Conservation (phyloP, 2,113 vertebrate genomes). For the Solea solea region DNA sequence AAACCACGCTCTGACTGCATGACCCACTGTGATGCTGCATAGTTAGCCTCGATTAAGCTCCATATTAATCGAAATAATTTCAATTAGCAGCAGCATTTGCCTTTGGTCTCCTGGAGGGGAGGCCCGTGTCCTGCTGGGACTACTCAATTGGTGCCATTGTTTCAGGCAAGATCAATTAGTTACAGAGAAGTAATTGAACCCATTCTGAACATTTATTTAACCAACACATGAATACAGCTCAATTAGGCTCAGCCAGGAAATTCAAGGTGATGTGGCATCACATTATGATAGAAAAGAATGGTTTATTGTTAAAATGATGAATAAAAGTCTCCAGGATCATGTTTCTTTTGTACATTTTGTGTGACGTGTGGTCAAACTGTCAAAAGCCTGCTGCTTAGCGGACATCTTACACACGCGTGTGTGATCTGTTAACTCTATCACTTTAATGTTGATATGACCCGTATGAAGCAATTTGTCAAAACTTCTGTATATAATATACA, state of each 20-base stretch:
- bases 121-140: constrained; percentile 52
- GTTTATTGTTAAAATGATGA: too few species aligned
- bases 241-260: constrained; percentile 37
- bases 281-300: neutral
- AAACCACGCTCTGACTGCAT: constrained; percentile 12
- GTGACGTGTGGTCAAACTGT: too few species aligned
- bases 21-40: constrained; percentile 37
- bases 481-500: too few species aligned
- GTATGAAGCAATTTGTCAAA: too few species aligned
- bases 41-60: constrained; percentile 58
- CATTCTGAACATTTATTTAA: constrained; percentile 60
- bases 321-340: too few species aligned
- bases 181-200: constrained; percentile 61
- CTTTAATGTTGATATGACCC: too few species aligned
- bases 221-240: constrained; percentile 42
- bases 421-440: neutral
- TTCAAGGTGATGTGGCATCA: constrained; percentile 5
- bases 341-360: too few species aligned
- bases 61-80: constrained; percentile 67
- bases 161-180: constrained; percentile 72
- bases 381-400: too few species aligned
- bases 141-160: constrained; percentile 53
- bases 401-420: too few species aligned
- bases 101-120: constrained; percentile 45
- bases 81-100: constrained; percentile 59